These are phyloP conservation scores for Phaenicophaeus curvirostris DNA, from an alignment of 2,797 vertebrate genomes.

Conservation along the genomic window DNA sequence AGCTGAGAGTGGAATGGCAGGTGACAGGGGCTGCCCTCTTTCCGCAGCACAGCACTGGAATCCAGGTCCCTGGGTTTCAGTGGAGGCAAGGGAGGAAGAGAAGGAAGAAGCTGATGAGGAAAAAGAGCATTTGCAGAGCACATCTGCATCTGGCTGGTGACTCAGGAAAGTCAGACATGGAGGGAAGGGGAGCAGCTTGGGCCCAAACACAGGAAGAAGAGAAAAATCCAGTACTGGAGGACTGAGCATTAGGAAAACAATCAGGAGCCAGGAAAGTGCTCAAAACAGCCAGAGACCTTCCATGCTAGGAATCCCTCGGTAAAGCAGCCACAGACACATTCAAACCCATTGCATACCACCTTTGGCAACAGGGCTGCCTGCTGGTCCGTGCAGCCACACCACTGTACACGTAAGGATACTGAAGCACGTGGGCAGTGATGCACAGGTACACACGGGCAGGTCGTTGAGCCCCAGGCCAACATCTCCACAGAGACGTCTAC, in stretches of 20 bases:
- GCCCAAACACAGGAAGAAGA: background rate
- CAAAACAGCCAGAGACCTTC: background rate
- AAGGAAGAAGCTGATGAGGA: background rate
- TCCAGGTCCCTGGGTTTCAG: background rate
- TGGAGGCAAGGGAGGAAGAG: background rate
- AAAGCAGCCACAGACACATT: background rate
- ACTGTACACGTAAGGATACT: fast-evolving
- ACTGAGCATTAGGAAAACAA: background rate
- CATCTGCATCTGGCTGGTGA: background rate
- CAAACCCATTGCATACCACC: fast-evolving
- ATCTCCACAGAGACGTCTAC: background rate
- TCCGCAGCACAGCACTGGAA: background rate
- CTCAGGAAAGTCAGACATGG: background rate
- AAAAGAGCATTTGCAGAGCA: background rate
- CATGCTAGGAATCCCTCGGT: background rate
- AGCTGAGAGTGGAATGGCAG: background rate
- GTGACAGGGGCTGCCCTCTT: background rate
- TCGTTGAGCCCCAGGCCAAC: fast-evolving
- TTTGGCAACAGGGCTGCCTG: background rate
- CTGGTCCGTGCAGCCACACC: fast-evolving
- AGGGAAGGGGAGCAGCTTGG: background rate
- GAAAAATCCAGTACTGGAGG: background rate
- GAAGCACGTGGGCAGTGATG: background rate
- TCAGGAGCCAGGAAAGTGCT: background rate
- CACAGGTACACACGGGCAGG: fast-evolving